Evolutionary conservation across 2,888 invertebrate species (phyloP).

Genomic region (Atherix ibis): DNA sequence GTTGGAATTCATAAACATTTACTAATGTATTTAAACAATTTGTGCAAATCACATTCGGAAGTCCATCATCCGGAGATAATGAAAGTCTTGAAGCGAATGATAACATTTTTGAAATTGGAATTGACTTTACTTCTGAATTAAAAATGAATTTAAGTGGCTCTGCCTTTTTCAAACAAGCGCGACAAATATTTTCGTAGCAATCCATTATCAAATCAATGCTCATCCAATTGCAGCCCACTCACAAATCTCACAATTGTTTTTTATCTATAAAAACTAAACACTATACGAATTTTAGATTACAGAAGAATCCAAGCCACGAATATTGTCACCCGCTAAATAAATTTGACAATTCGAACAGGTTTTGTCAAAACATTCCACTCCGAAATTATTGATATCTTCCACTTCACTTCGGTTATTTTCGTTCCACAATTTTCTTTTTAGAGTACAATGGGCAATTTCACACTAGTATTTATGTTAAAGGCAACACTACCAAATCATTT

Average conservation of each 20-base stretch:
- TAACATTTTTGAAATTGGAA: constrained; percentile 22
- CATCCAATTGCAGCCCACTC: too few relatives aligned
- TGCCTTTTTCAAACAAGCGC: constrained; percentile 12
- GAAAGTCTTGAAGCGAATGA: constrained; percentile 22
- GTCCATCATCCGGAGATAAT: constrained; percentile 36
- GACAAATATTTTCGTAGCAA: constrained; percentile 12
- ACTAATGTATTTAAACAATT: constrained; percentile 37
- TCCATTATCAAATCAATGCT: too few relatives aligned
- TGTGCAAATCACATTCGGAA: constrained; percentile 43
- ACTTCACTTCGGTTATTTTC: too few relatives aligned
- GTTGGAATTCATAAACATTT: constrained; percentile 35
- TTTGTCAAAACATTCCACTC: too few relatives aligned
- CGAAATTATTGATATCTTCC: too few relatives aligned
- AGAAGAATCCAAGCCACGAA: background rate
- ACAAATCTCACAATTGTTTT: too few relatives aligned
- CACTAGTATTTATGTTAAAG: too few relatives aligned
- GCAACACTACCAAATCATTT: too few relatives aligned
- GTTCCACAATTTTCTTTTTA: too few relatives aligned
- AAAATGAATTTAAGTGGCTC: constrained; percentile 6
- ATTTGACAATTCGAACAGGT: background rate
- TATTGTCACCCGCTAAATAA: background rate
- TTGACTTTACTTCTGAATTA: constrained; percentile 1
- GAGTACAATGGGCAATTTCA: too few relatives aligned
- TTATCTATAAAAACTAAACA: background rate
- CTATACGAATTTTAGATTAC: background rate